phyloP scores from a whole-genome alignment of 2,888 invertebrate genomes.

The Pseudanteris insignis region DNA sequence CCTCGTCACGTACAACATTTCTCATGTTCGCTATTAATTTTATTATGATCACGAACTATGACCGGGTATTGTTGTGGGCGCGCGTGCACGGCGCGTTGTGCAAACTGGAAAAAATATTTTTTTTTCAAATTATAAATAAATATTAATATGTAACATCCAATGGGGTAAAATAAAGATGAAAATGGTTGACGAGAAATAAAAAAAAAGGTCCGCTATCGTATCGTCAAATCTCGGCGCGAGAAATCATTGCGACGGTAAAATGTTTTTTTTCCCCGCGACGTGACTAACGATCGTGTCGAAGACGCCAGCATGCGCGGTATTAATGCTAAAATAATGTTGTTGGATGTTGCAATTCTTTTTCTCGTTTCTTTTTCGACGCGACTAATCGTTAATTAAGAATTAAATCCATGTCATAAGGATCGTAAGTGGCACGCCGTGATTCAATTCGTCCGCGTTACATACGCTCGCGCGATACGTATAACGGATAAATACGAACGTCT shows the following conservation, averaged over 20 bases:
- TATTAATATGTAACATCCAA: too few relatives aligned
- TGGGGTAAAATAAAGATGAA: too few relatives aligned
- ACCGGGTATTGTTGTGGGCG: constrained; percentile 23
- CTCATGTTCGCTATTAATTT: constrained; percentile 37
- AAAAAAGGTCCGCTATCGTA: not conserved
- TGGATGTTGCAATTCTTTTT: constrained; percentile 6
- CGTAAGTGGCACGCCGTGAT: constrained; percentile 25
- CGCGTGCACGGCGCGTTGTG: not conserved
- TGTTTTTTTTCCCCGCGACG: not conserved
- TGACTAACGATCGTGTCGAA: constrained; percentile 5
- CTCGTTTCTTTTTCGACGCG: not conserved
- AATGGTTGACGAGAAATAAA: not conserved
- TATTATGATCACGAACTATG: constrained; percentile 41
- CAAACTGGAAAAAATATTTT: not conserved
- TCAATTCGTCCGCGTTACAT: constrained; percentile 25
- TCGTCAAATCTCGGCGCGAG: not conserved
- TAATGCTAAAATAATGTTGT: constrained; percentile 20
- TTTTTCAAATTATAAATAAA: not conserved
- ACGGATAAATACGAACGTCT: constrained; percentile 20
- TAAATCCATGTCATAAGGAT: constrained; percentile 24
- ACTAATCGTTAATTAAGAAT: constrained; percentile 30
- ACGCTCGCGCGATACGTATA: constrained; percentile 13
- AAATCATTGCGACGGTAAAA: not conserved
- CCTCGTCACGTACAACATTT: constrained; percentile 36
- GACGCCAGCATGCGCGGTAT: not conserved